Percentiles rank a stretch among this genome's conserved stretches.
Conservation (phyloP, 1,140 invertebrate species). For the Zaprionus ornatus region DNA sequence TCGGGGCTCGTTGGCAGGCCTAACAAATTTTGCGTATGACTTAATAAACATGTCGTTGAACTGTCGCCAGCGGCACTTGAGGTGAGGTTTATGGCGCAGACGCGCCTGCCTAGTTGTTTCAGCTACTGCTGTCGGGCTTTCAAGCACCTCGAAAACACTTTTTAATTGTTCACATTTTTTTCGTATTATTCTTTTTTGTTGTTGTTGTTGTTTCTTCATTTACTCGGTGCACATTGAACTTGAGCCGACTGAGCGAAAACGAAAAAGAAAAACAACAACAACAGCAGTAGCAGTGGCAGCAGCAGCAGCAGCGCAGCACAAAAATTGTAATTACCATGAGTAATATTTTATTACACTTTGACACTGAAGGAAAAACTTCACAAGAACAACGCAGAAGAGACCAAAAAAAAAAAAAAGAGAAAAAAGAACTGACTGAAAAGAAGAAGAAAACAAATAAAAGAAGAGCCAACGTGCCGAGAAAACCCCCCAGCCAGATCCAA, state of each 20-base stretch:
- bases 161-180: conserved; percentile 74
- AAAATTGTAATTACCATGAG: conserved; percentile 81
- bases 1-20: conserved; percentile 31
- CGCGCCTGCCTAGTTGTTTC: conserved; percentile 30
- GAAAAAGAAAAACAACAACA: conserved; percentile 38
- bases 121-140: conserved; percentile 30
- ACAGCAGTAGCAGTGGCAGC: conserved; percentile 3
- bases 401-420: conserved; percentile 11
- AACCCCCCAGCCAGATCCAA: not conserved
- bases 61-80: conserved; percentile 69
- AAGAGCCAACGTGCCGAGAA: conserved; percentile 1
- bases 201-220: conserved; percentile 1
- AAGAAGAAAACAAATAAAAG: not conserved
- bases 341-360: conserved; percentile 83
- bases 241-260: conserved; percentile 67
- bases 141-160: conserved; percentile 76
- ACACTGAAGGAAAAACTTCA: conserved; percentile 79
- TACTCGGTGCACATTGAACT: conserved; percentile 72
- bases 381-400: conserved; percentile 47
- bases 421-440: not conserved
- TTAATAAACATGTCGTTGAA: conserved; percentile 83
- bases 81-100: conserved; percentile 57
- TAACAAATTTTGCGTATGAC: conserved; percentile 76
- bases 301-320: conserved; percentile 54
- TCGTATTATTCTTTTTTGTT: conserved; percentile 13